Conservation (phyloP, 1,140 invertebrate genomes). For the Sinella curviseta region DNA sequence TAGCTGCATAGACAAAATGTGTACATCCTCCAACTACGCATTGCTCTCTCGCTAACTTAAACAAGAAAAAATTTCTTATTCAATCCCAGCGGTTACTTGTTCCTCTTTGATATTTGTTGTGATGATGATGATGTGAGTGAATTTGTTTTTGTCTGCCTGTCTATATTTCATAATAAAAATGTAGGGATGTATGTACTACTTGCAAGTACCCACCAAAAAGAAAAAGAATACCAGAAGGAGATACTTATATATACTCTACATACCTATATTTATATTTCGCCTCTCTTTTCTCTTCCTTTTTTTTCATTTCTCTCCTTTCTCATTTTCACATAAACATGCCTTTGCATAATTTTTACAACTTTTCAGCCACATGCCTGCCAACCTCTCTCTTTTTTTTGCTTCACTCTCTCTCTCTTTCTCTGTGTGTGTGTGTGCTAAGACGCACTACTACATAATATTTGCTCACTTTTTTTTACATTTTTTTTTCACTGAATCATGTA, state of each 20-base stretch:
- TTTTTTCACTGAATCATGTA: not conserved
- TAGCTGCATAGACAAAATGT: too few species aligned
- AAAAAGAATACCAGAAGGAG: too few species aligned
- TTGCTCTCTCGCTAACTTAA: too few species aligned
- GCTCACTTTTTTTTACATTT: not conserved
- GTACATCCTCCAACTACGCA: too few species aligned
- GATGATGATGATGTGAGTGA: too few species aligned
- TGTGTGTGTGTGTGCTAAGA: not conserved
- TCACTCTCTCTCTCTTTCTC: not conserved
- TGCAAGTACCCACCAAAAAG: too few species aligned
- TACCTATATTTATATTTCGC: too few species aligned
- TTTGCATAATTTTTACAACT: conserved; percentile 41
- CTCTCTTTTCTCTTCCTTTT: too few species aligned
- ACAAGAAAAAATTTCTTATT: conserved; percentile 16
- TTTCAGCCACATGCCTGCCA: conserved; percentile 31
- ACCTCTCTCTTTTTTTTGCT: conserved; percentile 15
- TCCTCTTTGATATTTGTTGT: conserved; percentile 9
- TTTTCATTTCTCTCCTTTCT: conserved; percentile 30
- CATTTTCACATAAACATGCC: conserved; percentile 35
- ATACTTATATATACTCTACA: not conserved
- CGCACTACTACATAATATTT: too few species aligned
- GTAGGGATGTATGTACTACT: too few species aligned
- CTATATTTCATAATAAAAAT: not conserved
- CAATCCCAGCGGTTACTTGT: conserved; percentile 11
- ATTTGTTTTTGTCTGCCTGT: not conserved